Conservation (phyloP, 2,888 invertebrate genomes). For the Eristalis pertinax region DNA sequence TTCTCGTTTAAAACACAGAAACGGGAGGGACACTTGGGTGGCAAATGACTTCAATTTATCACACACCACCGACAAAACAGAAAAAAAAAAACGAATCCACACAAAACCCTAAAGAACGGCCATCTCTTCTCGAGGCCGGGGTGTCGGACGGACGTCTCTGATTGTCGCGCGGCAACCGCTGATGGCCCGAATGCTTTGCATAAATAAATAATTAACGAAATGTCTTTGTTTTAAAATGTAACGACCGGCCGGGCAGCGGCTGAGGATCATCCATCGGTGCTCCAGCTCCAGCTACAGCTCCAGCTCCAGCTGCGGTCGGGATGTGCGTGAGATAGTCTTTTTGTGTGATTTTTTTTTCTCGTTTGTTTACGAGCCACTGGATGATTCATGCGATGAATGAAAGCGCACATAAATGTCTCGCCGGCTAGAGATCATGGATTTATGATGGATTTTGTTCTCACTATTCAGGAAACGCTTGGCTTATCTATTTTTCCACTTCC, state of each 20-base stretch:
- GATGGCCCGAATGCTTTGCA: conserved; percentile 53
- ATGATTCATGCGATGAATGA: background rate
- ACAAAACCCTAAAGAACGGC: background rate
- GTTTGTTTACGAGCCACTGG: background rate
- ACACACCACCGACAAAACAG: no score
- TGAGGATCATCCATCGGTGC: no score
- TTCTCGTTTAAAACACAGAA: conserved; percentile 16
- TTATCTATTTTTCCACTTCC: background rate
- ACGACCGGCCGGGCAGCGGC: conserved; percentile 43
- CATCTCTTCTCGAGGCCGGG: background rate
- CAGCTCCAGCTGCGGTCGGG: conserved; percentile 50
- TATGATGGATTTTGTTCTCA: background rate
- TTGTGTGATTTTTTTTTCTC: conserved; percentile 9
- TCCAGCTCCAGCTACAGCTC: no score
- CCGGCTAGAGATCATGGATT: background rate
- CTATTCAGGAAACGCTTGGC: background rate
- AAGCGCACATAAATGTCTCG: background rate
- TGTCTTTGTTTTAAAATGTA: conserved; percentile 66
- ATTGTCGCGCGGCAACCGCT: background rate
- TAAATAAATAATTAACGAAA: conserved; percentile 71
- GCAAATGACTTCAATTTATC: conserved; percentile 70
- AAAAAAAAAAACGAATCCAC: conserved; percentile 19
- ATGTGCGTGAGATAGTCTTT: conserved; percentile 45
- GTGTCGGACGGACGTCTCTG: background rate
- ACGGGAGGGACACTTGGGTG: conserved; percentile 65